Evolutionary conservation across 1,140 invertebrate species (phyloP).

Genomic region (Triops cancriformis): DNA sequence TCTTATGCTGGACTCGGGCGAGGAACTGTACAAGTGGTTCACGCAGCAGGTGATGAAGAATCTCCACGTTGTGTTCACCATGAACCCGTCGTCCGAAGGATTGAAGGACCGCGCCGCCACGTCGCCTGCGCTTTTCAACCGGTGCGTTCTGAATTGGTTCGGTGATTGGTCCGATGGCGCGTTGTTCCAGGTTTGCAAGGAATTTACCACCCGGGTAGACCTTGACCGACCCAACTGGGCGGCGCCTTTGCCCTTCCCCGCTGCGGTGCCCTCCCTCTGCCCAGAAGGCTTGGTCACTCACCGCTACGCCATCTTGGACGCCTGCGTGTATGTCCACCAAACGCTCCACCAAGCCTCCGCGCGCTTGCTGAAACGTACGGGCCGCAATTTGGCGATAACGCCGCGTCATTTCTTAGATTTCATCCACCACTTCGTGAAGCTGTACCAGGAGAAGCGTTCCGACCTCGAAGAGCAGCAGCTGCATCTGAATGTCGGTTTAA

Average conservation of each 20-base stretch:
- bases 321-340: slow-evolving; percentile 96
- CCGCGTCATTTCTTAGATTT: slow-evolving; percentile 98
- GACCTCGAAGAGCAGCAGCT: slow-evolving; percentile 98
- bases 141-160: slow-evolving; percentile 99
- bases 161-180: slow-evolving; percentile 99
- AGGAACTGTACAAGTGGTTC: slow-evolving; percentile 98
- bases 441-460: slow-evolving; percentile 95
- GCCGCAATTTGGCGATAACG: slow-evolving; percentile 93
- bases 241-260: slow-evolving; percentile 78
- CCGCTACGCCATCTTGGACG: slow-evolving; percentile 92
- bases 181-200: slow-evolving; percentile 85
- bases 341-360: slow-evolving; percentile 90
- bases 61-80: slow-evolving; percentile 98
- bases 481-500: slow-evolving; percentile 95
- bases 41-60: slow-evolving; percentile 98
- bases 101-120: slow-evolving; percentile 96
- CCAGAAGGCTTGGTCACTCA: slow-evolving; percentile 54
- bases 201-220: slow-evolving; percentile 76
- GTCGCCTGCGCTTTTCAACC: slow-evolving; percentile 96
- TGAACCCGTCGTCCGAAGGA: slow-evolving; percentile 98
- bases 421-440: slow-evolving; percentile 97
- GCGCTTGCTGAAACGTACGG: slow-evolving; percentile 78
- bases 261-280: slow-evolving; percentile 64
- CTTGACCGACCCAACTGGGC: slow-evolving; percentile 72
- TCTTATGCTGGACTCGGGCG: slow-evolving; percentile 94